Evolutionary conservation across 2,797 vertebrate genomes (phyloP), one percentile per base, ranked within the genome.

Genomic region (Myioborus melanocephalus): DNA sequence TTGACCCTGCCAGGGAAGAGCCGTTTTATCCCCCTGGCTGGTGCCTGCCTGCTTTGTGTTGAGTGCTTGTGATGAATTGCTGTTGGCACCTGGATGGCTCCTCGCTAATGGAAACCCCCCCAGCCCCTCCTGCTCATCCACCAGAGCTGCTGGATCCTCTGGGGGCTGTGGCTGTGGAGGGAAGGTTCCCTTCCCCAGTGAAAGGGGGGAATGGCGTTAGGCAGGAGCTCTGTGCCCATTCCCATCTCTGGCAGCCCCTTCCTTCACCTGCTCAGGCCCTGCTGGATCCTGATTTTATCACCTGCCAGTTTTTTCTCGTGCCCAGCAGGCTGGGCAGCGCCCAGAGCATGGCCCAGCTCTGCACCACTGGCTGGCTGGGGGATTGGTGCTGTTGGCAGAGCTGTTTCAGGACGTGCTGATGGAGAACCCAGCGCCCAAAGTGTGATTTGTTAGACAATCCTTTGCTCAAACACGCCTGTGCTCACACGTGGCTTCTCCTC

Each of bases 41-140:
- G 83, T 88, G 56, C 69, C 63, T 84, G 82, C 85, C 91, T 53
- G 37, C 61, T 90, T 72, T 66, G 57, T 71, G 78, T 43, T 18
- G 50, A 70, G 85, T 37, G 50, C 60, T 60, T 30, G 16, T 94
- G 91, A 84, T 41, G 68, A 90, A 77, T 88, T 47, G 68, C 70
- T 65, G 18, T 75, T 95, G 88, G 89, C 83, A 95, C 83, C 81
- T 81, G 79, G 30, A 27, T 35, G 59, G 27, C 46, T 94, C 26
- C 81, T 49, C 21, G 53, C 34, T 94, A 66, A 93, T 44, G 23
- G 79, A 95, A 95, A 93, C 50, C 50, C 41, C 61, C 70, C 57
- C 49, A 83, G 86, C 76, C 64, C 66, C 60, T 93, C 24, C 82
- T 61, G 79, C 60, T 66, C 44, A 2, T 86, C 46, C 21, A 49